A percentile compares a stretch with the other conserved stretches of the same genome.
These are phyloP conservation scores for Dreissena rostriformis DNA, from an alignment of 1,140 invertebrate species.

Conservation along the genomic window DNA sequence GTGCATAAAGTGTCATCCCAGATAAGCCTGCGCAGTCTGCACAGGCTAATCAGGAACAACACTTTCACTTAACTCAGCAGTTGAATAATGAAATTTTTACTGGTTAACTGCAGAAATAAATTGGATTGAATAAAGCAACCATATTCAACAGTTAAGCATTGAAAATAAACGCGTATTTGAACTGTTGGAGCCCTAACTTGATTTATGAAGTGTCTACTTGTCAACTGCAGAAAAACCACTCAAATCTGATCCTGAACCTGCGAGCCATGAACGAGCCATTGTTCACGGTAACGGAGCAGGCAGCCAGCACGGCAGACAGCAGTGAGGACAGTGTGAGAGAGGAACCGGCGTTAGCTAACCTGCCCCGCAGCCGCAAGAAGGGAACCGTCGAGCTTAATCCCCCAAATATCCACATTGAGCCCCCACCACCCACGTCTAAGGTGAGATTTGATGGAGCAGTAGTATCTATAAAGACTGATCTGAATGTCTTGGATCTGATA, in stretches of 20 bases:
- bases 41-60: no score
- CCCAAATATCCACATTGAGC: slow-evolving; percentile 74
- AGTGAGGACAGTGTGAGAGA: slow-evolving; percentile 80
- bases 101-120: no score
- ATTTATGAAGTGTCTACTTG: neutral
- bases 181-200: no score
- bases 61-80: no score
- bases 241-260: slow-evolving; percentile 93
- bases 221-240: slow-evolving; percentile 91
- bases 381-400: slow-evolving; percentile 78
- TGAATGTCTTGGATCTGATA: no score
- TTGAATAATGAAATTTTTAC: no score
- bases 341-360: slow-evolving; percentile 54
- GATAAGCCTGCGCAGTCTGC: no score
- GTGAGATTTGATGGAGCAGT: slow-evolving; percentile 43
- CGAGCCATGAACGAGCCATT: slow-evolving; percentile 92
- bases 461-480: no score
- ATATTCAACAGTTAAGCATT: no score
- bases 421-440: slow-evolving; percentile 76
- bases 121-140: no score
- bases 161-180: no score
- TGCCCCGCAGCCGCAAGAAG: slow-evolving; percentile 73
- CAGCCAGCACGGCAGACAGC: slow-evolving; percentile 73
- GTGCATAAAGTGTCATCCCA: no score
- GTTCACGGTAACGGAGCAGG: slow-evolving; percentile 79